Evolutionary conservation across 2,113 vertebrate genomes (phyloP), one percentile per base, ranked within the genome.

Genomic region (Larimichthys polyactis): DNA sequence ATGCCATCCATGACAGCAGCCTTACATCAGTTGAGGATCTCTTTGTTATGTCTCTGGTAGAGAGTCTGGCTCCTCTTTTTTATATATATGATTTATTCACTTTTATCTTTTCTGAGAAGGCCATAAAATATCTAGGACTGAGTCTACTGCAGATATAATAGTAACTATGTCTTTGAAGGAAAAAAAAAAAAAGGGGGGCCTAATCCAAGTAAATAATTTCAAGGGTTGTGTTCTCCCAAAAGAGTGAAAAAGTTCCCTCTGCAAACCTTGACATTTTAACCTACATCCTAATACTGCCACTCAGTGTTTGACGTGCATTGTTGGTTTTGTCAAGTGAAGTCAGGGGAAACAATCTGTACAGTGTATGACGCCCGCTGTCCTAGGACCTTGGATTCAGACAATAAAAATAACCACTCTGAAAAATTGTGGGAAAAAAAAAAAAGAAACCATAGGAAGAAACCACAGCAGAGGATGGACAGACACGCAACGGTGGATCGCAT

Each of bases 1-100:
- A 83, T 66, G 62, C 58, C 80, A 75, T 77, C 65, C 59, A 70
- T 77, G 82, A 89, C 77, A 87, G 73, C 60, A 72, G 71, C 36
- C 75, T 85, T 85, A 76, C 87, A 87, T 90, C 89, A 91, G 82
- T 58, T 36, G 27, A 55, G 46, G 51, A 86, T 86, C 71, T 87
- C 82, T 90, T 67, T 69, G 79, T 91, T 80, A 78, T 44, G 59
- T 73, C 60, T 64, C 57, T 71, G 36, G 29, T 78, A 44, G 57
- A 49, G 52, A 77, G 59, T 54, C 51, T 80, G 62, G 66, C 78
- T 80, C 60, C 48, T 75, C 74, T 71, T 80, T 74, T 81, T 64
- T 8, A 40, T 40, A 40, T 58, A 78, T 74, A 78, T 79, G 68
- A 85, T 73, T 82, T 85, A 84, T 89, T 88, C 74, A 82, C 89